Percentiles rank a stretch among this genome's conserved stretches.
phyloP scores from a whole-genome alignment of 2,797 vertebrate species.

The Staurois parvus region DNA sequence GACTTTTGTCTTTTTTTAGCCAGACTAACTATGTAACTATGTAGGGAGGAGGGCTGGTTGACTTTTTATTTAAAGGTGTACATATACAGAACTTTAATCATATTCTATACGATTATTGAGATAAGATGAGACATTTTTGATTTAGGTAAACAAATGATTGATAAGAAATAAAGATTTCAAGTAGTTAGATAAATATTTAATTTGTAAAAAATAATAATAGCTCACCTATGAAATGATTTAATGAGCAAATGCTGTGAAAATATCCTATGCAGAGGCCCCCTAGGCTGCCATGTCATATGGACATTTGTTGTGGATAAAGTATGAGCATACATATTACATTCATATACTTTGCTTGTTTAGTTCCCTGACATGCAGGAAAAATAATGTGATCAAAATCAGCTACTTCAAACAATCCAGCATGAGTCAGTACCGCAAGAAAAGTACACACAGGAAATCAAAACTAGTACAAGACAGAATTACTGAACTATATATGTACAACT shows the following conservation, averaged over 20 bases:
- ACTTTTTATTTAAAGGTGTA: too few relatives aligned
- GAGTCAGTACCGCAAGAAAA: slow-evolving; percentile 57
- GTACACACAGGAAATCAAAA: slow-evolving; percentile 56
- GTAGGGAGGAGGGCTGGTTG: too few relatives aligned
- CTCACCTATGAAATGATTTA: too few relatives aligned
- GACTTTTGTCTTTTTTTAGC: too few relatives aligned
- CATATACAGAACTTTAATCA: too few relatives aligned
- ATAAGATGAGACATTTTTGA: too few relatives aligned
- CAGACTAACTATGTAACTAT: too few relatives aligned
- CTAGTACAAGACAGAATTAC: slow-evolving; percentile 44
- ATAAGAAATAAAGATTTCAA: not conserved
- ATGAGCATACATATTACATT: not conserved
- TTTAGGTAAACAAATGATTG: too few relatives aligned
- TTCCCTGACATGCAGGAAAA: slow-evolving; percentile 35
- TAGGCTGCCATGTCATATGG: not conserved
- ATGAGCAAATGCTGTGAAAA: too few relatives aligned
- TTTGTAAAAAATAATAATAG: not conserved
- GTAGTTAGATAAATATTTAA: too few relatives aligned
- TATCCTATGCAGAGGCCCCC: not conserved
- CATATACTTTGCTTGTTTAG: not conserved
- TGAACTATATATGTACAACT: slow-evolving; percentile 25
- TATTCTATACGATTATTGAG: too few relatives aligned
- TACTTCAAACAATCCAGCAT: slow-evolving; percentile 45
- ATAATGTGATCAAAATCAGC: not conserved
- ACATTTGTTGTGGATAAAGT: not conserved